These are phyloP conservation scores for Priocnemis perturbator DNA, from an alignment of 2,888 invertebrate species.

Conservation along the genomic window DNA sequence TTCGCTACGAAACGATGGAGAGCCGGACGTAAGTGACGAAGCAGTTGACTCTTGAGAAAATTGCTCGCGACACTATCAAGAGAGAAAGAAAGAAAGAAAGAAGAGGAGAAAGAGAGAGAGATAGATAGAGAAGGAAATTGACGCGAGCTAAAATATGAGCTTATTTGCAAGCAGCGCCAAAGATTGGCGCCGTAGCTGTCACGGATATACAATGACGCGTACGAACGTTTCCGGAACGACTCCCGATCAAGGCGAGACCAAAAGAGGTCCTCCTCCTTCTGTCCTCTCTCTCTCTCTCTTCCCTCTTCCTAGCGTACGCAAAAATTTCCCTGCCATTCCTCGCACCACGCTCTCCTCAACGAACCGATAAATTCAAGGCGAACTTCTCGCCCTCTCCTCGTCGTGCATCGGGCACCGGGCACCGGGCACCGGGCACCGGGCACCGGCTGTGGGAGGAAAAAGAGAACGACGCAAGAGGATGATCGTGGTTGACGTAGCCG, in stretches of 20 bases:
- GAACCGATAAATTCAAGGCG: conserved; percentile 29
- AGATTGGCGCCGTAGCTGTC: conserved; percentile 9
- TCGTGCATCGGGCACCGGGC: conserved; percentile 23
- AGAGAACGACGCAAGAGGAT: too few species aligned
- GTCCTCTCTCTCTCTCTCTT: neutral
- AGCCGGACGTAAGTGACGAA: conserved; percentile 29
- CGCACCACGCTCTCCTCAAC: too few species aligned
- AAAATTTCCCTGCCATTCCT: too few species aligned
- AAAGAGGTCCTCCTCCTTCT: conserved; percentile 11
- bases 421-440: neutral
- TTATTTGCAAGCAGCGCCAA: neutral
- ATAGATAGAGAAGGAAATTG: conserved; percentile 39
- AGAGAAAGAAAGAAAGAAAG: neutral
- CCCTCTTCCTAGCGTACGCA: neutral
- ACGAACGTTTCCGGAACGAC: conserved; percentile 25
- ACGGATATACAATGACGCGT: conserved; percentile 17
- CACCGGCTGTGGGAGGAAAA: neutral
- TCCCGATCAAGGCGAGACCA: conserved; percentile 13
- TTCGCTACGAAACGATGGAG: too few species aligned
- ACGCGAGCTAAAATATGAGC: conserved; percentile 20
- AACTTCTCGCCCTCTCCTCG: conserved; percentile 29
- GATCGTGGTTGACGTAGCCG: too few species aligned
- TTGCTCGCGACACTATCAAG: neutral
- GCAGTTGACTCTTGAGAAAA: neutral
- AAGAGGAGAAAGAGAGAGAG: neutral